These are phyloP conservation scores for Boulengerochromis microlepis DNA, from an alignment of 2,113 vertebrate species.

Conservation along the genomic window DNA sequence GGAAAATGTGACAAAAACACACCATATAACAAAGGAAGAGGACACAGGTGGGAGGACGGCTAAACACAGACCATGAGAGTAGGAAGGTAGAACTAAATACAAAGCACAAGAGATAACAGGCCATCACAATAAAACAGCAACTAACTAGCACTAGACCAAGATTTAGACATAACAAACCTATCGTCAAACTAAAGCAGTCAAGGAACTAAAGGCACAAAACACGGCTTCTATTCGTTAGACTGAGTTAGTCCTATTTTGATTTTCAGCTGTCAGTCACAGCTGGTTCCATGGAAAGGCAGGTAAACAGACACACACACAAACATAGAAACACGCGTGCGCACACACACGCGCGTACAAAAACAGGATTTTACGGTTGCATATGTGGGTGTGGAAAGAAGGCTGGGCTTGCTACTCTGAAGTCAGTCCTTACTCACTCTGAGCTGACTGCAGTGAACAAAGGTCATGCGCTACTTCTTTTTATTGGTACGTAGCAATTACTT, in stretches of 20 bases:
- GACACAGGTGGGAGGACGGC: background rate
- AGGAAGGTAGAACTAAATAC: background rate
- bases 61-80: background rate
- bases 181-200: background rate
- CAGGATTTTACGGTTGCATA: background rate
- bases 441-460: background rate
- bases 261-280: background rate
- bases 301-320: background rate
- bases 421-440: background rate
- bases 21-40: background rate
- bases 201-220: background rate
- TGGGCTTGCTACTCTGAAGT: background rate
- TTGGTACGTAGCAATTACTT: slow-evolving; percentile 14
- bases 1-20: background rate
- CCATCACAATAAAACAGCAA: background rate
- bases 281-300: background rate
- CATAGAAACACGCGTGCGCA: background rate
- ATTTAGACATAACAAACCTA: background rate
- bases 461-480: slow-evolving; percentile 17
- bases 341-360: background rate
- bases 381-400: background rate
- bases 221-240: background rate
- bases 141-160: background rate
- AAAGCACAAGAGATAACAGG: background rate
- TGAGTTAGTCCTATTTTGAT: background rate